Base-by-base conservation (phyloP, 1,140 invertebrate genomes). In the Drosophila orosa region DNA sequence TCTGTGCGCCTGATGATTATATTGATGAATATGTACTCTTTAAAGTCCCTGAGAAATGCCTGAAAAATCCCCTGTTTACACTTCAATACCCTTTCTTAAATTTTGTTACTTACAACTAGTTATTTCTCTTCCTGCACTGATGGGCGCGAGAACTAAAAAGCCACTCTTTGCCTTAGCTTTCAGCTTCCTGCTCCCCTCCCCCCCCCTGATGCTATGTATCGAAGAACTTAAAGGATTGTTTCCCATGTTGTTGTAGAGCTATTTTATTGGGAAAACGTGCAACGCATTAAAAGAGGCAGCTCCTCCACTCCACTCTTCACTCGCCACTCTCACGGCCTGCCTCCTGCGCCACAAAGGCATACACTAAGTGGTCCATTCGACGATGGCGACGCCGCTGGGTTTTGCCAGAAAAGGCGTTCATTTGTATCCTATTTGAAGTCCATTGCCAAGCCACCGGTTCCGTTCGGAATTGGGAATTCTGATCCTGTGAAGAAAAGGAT, bases 241-340 rank as follows among this genome's bases (percentile, higher is more conserved):
- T 50, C 40, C 62, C 60, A 58, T 33, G 57, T 63, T 76, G 57
- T 59, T 78, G 78, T 67, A 69, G 78, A 69, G 78, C 66, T 87
- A 74, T 75, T 86, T 86, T 87, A 86, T 86, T 86, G 82, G 75
- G 31, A 59, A 87, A 87, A 86, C 82, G 82, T 86, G 82, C 82
- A 72, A 54, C 55, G 83, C 79, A 87, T 86, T 87, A 87, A 67
- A 69, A 87, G 71, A 58, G 52, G 17, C 54, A 56, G 68, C 40
- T 19, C 40, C 39, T 10, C 35, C 31, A 19, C 19, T 9, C 13
- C 3, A 22, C 12, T 44, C 6, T 15, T 10, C 15, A 24, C 9
- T 12, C 19, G 1, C 29, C 9, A 10, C 29, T 31, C 40, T 2
- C 40, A 22, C 1, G 10, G 40, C 22, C 24, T 9, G 12, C 15